Evolutionary conservation across 2,888 invertebrate species (phyloP).

Genomic region (Caenorhabditis macrosperma): DNA sequence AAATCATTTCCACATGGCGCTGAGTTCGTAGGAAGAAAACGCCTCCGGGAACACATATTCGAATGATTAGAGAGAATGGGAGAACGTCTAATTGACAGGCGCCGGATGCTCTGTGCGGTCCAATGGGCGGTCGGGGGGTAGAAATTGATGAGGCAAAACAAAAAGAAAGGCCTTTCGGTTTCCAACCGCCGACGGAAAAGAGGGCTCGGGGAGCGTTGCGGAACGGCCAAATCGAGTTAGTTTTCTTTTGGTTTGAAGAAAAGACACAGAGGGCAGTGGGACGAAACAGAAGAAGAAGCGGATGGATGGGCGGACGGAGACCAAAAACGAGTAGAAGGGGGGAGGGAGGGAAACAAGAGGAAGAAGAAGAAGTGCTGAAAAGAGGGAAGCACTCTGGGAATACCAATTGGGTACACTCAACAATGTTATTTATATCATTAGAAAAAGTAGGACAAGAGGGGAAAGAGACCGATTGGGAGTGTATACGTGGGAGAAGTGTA

Average conservation of each 20-base stretch:
- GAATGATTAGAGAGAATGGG: too few species aligned
- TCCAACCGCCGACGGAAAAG: too few species aligned
- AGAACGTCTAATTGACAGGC: too few species aligned
- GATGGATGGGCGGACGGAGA: too few species aligned
- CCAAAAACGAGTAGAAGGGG: slow-evolving; percentile 14
- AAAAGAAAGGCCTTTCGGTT: slow-evolving; percentile 12
- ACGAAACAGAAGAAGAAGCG: slow-evolving; percentile 5
- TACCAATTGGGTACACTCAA: slow-evolving; percentile 10
- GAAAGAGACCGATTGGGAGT: background rate
- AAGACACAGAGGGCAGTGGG: slow-evolving; percentile 35
- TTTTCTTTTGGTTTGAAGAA: slow-evolving; percentile 28
- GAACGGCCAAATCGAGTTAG: slow-evolving; percentile 59
- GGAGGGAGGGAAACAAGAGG: background rate
- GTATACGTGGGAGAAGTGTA: background rate
- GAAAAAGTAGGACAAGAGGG: background rate
- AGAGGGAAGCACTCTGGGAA: slow-evolving; percentile 26
- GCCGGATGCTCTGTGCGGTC: slow-evolving; percentile 14
- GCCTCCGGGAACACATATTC: background rate
- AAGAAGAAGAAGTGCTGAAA: slow-evolving; percentile 22
- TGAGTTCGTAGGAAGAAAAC: background rate
- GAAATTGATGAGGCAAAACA: slow-evolving; percentile 55
- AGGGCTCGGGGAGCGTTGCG: background rate
- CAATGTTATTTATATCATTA: slow-evolving; percentile 39
- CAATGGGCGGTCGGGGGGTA: background rate
- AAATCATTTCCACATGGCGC: background rate